Conservation (phyloP, 2,113 vertebrate genomes). For the Beaufortia kweichowensis region DNA sequence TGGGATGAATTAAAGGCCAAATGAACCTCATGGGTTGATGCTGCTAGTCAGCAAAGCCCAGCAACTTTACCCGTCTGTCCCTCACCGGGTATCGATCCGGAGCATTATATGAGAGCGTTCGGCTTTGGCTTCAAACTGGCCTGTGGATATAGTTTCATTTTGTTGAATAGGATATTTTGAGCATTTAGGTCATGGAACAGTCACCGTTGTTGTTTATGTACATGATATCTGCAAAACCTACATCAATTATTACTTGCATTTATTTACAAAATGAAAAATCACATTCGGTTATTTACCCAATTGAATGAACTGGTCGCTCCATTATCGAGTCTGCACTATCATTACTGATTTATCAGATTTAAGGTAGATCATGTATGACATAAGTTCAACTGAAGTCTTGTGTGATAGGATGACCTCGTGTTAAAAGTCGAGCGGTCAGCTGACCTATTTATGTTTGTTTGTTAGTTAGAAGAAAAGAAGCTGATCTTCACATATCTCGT, state of each 20-base stretch:
- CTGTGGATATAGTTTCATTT: neutral
- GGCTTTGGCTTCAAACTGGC: slow-evolving; percentile 28
- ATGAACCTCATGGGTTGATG: slow-evolving; percentile 60
- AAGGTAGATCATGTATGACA: neutral
- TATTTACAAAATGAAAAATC: neutral
- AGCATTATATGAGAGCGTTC: neutral
- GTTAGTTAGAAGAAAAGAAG: slow-evolving; percentile 46
- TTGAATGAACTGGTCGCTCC: neutral
- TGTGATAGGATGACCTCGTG: neutral
- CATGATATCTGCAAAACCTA: no score
- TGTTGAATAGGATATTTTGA: neutral
- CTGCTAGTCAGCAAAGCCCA: neutral
- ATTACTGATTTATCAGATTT: neutral
- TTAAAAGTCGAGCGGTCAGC: slow-evolving; percentile 43
- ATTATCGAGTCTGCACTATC: neutral
- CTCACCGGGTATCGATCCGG: slow-evolving; percentile 31
- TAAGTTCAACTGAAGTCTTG: neutral
- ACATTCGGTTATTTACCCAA: neutral
- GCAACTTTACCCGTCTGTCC: slow-evolving; percentile 16
- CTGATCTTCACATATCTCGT: neutral
- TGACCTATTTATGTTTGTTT: slow-evolving; percentile 51
- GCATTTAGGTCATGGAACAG: neutral
- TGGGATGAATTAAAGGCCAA: slow-evolving; percentile 77
- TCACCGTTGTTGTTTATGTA: no score
- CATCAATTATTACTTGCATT: neutral